Conservation (phyloP, 2,888 invertebrate species). For the Acanthosepion pharaonis region DNA sequence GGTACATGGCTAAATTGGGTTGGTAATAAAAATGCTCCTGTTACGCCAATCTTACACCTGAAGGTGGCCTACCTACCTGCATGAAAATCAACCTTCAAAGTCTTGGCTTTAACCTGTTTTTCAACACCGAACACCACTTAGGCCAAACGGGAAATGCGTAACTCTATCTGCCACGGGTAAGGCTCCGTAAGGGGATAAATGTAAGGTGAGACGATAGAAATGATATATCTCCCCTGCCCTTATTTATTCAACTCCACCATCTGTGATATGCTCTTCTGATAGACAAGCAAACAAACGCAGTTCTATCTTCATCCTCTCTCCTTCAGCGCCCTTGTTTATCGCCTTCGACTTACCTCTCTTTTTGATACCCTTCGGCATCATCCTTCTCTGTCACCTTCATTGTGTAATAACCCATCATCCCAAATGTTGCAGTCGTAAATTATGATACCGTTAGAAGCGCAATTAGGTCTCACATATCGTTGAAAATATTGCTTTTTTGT, state of each 20-base stretch:
- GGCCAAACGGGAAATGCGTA: background rate
- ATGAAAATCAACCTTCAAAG: too few relatives aligned
- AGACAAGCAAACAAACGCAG: background rate
- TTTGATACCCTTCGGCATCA: background rate
- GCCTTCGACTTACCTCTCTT: background rate
- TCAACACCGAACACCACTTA: too few relatives aligned
- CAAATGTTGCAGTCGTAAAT: background rate
- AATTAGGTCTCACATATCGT: background rate
- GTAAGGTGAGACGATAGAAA: background rate
- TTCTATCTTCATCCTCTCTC: background rate
- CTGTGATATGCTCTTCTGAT: background rate
- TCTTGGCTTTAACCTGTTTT: too few relatives aligned
- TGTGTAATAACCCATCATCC: background rate
- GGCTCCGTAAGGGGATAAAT: background rate
- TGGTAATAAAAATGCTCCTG: too few relatives aligned
- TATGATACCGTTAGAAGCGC: background rate
- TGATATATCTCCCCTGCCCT: background rate
- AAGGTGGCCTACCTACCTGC: too few relatives aligned
- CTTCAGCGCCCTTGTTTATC: background rate
- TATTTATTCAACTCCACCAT: background rate
- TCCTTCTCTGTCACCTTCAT: background rate
- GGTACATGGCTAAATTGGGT: too few relatives aligned
- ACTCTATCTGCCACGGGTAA: background rate
- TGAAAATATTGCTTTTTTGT: background rate
- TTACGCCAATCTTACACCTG: too few relatives aligned